Conservation (phyloP, 2,113 vertebrate genomes). For the Sorex araneus region DNA sequence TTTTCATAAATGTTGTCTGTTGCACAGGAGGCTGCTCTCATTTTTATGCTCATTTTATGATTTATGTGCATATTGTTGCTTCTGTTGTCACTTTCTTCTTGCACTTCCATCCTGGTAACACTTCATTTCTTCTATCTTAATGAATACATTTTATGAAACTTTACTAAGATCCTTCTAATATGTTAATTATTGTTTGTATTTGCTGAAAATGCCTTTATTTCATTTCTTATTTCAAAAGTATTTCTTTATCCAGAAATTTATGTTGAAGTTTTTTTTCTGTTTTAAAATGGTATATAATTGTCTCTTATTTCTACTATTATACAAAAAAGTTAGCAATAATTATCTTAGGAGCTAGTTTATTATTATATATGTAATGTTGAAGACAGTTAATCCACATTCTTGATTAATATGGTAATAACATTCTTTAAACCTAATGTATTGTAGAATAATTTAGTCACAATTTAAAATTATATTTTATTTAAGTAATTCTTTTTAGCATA, state of each 20-base stretch:
- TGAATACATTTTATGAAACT: neutral
- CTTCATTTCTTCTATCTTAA: neutral
- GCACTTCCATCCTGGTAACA: neutral
- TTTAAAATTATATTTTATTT: neutral
- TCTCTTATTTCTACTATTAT: too few relatives aligned
- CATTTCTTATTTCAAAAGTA: neutral
- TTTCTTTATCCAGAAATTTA: neutral
- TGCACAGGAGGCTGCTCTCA: neutral
- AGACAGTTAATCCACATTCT: neutral
- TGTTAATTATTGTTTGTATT: neutral
- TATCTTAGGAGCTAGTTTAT: too few relatives aligned
- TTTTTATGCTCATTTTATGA: neutral
- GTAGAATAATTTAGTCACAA: neutral
- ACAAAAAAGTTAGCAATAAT: too few relatives aligned
- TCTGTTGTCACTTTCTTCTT: neutral
- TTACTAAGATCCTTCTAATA: neutral
- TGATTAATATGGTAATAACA: neutral
- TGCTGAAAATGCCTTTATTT: slow-evolving; percentile 1
- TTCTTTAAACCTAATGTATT: neutral
- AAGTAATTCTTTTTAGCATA: too few relatives aligned
- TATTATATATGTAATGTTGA: neutral
- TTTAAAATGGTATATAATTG: neutral
- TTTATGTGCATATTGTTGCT: neutral
- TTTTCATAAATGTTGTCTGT: neutral
- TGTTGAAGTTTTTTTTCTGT: neutral